Base-by-base conservation (phyloP, 2,797 vertebrate genomes). In the Valencia hispanica region DNA sequence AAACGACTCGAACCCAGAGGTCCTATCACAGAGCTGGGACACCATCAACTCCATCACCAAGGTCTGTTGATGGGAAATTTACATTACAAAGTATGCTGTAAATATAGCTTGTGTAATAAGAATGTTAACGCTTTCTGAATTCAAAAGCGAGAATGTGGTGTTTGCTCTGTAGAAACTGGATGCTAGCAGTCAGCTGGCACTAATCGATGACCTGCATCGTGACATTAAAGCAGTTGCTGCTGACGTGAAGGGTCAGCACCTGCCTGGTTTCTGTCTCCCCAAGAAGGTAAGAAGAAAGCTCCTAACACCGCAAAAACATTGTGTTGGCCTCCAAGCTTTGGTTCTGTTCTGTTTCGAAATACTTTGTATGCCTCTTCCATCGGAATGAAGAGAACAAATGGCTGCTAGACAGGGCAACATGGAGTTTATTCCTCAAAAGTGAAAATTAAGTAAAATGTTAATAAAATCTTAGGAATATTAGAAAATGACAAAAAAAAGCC, bases 231-330 rank as follows among this genome's bases (percentile, higher is more conserved):
- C 96, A 74, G 95, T 95, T 30, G 96, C 97, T 51, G 95, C 95
- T 0, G 97, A 99, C 27, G 96, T 97, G 68, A 97, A 94, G 89
- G 98, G 97, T 73, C 96, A 97, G 74, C 95, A 98, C 0, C 95
- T 99, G 57, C 97, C 98, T 0, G 98, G 98, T 47, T 99, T 99
- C 95, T 99, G 98, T 92, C 95, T 99, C 86, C 97, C 97, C 2
- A 99, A 98, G 93, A 99, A 98, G 97, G 98, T 99, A 88, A 94
- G 74, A 63, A 25, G 6, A 14, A 12, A 61, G 14, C 68, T 11
- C 25, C 2, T 18, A 41, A 41, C 41, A 41, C 41, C 11, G 18
- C 18, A 48, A 20, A 48, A 48, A 20, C 47, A 48, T 48, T 48
- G 47, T 48, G 47, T 48, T 48, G 15, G 3, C 47, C 47, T 48